Conservation (phyloP, 2,797 vertebrate genomes). For the Yasuhikotakia modesta region DNA sequence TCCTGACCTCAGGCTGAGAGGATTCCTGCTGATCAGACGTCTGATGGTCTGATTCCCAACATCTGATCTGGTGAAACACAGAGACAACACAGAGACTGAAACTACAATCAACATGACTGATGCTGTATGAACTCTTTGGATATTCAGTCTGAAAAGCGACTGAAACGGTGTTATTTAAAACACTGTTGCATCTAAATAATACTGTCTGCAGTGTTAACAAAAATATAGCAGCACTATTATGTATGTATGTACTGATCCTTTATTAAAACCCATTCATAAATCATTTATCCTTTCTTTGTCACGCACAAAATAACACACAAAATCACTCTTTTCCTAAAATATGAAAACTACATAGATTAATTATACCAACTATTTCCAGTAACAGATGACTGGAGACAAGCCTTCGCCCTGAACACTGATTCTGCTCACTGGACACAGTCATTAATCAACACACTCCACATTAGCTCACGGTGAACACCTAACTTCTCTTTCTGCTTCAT, state of each 20-base stretch:
- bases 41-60: too few species aligned
- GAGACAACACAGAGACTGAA: not conserved
- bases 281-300: not conserved
- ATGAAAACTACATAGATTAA: not conserved
- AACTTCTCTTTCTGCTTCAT: conserved; percentile 54
- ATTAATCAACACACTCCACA: conserved; percentile 54
- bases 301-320: not conserved
- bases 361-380: not conserved
- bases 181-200: not conserved
- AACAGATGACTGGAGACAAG: conserved; percentile 4
- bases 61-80: too few species aligned
- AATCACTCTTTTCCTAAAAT: not conserved
- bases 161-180: not conserved
- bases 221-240: too few species aligned
- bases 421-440: conserved; percentile 36
- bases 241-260: not conserved
- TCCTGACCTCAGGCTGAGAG: conserved; percentile 4
- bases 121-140: not conserved
- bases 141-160: not conserved
- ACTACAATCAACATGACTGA: conserved; percentile 6
- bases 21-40: too few species aligned
- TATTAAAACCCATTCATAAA: not conserved
- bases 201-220: not conserved
- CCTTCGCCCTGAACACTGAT: not conserved
- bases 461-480: conserved; percentile 48